These are phyloP conservation scores for Imbricaverruca yamaguchii DNA, from an alignment of 2,888 invertebrate species.

Conservation along the genomic window DNA sequence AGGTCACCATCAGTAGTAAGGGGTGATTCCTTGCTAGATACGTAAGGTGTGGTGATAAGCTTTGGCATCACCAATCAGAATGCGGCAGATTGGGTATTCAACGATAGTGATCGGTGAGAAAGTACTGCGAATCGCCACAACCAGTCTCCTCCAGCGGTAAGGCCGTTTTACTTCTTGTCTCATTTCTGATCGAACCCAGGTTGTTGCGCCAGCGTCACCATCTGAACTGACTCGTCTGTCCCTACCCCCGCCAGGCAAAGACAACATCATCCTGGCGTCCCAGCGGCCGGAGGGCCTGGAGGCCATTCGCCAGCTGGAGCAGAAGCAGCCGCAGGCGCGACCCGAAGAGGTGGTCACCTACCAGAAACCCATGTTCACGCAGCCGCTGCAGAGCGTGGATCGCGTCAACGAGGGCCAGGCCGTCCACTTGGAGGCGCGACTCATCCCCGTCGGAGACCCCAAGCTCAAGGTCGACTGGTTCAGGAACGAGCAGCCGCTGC, in stretches of 20 bases:
- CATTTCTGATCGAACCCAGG: no score
- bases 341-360: constrained; percentile 59
- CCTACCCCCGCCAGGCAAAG: constrained; percentile 43
- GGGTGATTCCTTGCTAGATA: no score
- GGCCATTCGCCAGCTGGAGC: constrained; percentile 78
- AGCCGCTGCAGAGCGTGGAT: constrained; percentile 85
- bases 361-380: constrained; percentile 89
- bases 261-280: constrained; percentile 78
- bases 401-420: constrained; percentile 75
- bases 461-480: constrained; percentile 92
- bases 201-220: no score
- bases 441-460: constrained; percentile 90
- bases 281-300: constrained; percentile 92
- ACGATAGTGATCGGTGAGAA: no score
- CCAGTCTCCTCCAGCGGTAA: background rate
- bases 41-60: no score
- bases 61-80: no score
- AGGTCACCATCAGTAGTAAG: no score
- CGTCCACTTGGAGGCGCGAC: constrained; percentile 90
- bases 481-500: constrained; percentile 81
- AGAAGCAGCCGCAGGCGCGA: constrained; percentile 51
- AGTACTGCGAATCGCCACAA: no score
- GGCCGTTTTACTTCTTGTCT: no score
- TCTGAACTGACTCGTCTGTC: background rate
- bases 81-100: no score